A percentile compares a stretch with the other conserved stretches of the same genome.
Conservation (phyloP, 2,888 invertebrate species). For the Drosophila villosipedis region DNA sequence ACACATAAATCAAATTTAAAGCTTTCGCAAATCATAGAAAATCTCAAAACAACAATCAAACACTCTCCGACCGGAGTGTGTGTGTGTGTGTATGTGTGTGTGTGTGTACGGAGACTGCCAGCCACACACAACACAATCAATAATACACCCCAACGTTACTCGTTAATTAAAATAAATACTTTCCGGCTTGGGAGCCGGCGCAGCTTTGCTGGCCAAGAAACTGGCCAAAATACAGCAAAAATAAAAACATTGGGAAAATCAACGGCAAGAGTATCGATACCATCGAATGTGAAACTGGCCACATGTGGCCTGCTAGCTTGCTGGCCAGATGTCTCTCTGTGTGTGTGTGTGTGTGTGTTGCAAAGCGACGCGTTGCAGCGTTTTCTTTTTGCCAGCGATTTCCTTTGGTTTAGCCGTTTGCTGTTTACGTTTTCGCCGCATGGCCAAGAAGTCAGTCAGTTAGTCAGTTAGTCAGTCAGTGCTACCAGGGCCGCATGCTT, state of each 20-base stretch:
- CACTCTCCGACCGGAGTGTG: constrained; percentile 1
- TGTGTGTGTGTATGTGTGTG: neutral
- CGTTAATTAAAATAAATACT: constrained; percentile 80
- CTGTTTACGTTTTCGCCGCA: constrained; percentile 56
- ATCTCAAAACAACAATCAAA: constrained; percentile 36
- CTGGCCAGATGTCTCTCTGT: neutral
- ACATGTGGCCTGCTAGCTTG: constrained; percentile 56
- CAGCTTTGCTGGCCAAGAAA: constrained; percentile 32
- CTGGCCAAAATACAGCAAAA: constrained; percentile 43
- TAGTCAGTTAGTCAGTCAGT: constrained; percentile 65
- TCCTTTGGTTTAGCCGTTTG: constrained; percentile 41
- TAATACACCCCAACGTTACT: constrained; percentile 53
- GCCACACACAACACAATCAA: constrained; percentile 19
- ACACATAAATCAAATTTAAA: constrained; percentile 46
- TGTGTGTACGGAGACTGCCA: neutral
- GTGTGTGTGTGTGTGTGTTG: neutral
- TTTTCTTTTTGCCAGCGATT: constrained; percentile 62
- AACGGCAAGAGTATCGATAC: constrained; percentile 44
- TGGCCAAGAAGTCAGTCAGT: constrained; percentile 70
- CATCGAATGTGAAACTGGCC: constrained; percentile 65
- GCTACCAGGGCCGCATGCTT: constrained; percentile 57
- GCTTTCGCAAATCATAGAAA: constrained; percentile 72
- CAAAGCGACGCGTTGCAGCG: constrained; percentile 23
- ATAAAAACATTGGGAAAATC: constrained; percentile 33
- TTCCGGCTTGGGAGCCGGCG: constrained; percentile 65